Base-by-base conservation (phyloP, 2,888 invertebrate species). In the Plagiodera versicolora region DNA sequence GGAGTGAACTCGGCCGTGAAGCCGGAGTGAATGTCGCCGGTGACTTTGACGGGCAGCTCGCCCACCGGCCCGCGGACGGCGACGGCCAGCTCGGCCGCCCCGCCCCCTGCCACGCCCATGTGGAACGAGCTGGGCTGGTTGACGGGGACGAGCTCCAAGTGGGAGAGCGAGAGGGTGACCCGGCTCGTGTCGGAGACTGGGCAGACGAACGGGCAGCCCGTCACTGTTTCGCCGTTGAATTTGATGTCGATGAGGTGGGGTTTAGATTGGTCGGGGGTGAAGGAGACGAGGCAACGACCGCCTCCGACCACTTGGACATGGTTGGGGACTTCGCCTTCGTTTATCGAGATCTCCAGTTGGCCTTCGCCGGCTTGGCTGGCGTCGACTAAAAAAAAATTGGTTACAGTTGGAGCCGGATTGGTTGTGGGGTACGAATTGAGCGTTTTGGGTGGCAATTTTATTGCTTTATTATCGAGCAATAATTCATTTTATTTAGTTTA, bases 331-430 rank as follows among this genome's bases (percentile, higher is more conserved):
- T 97, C 95, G 69, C 98, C 98, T 83, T 97, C 96, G 81, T 99
- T 98, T 78, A 99, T 97, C 74, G 97, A 97, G 77, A 99, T 99
- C 86, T 99, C 98, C 75, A 99, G 85, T 82, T 98, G 98, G 52
- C 99, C 99, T 84, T 98, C 98, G 44, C 99, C 99, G 54, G 98
- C 98, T 76, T 95, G 94, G 77, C 94, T 95, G 51, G 98, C 98
- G 82, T 98, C 98, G 80, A 99, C 98, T 95, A 83, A 69, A 84
- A 84, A 69, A 57, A 8, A 24, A 6, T 24, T 24, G 24, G 24
- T 5, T 24, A 24, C 4, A 24, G 24, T 5, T 24, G 24, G 6
- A 5, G 24, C 6, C 24, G 24, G 6, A 24, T n/a, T n/a, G n/a
- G n/a, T n/a, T n/a, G 44, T n/a, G n/a, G n/a, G n/a, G n/a, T n/a